These are phyloP conservation scores for Bufo bufo DNA, from an alignment of 2,113 vertebrate genomes.

Conservation along the genomic window DNA sequence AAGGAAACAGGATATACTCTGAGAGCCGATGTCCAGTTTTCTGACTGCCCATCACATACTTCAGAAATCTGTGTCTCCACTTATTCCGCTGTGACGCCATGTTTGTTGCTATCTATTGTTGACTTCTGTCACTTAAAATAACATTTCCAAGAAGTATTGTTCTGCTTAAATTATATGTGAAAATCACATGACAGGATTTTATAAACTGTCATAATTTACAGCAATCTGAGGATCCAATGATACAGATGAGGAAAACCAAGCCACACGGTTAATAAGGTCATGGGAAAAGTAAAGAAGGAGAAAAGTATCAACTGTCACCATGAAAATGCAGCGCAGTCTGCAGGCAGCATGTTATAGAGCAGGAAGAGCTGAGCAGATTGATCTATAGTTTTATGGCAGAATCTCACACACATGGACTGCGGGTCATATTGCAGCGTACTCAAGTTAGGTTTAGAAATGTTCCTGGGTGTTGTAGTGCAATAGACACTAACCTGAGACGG, in stretches of 20 bases:
- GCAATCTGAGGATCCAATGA: background rate
- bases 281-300: background rate
- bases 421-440: no score
- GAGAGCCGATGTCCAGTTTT: background rate
- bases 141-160: background rate
- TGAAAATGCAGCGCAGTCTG: no score
- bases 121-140: no score
- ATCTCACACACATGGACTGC: no score
- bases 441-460: no score
- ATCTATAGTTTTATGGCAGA: no score
- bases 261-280: background rate
- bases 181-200: background rate
- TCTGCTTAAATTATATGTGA: background rate
- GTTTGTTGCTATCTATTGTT: background rate
- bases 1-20: slow-evolving; percentile 18
- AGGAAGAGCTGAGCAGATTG: no score
- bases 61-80: background rate
- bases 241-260: background rate
- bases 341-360: no score
- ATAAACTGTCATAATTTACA: background rate
- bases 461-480: no score
- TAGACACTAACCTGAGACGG: no score
- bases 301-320: background rate
- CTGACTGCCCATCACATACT: background rate
- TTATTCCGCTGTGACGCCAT: background rate